Evolutionary conservation across 2,113 vertebrate genomes (phyloP).

Genomic region (Numida meleagris): DNA sequence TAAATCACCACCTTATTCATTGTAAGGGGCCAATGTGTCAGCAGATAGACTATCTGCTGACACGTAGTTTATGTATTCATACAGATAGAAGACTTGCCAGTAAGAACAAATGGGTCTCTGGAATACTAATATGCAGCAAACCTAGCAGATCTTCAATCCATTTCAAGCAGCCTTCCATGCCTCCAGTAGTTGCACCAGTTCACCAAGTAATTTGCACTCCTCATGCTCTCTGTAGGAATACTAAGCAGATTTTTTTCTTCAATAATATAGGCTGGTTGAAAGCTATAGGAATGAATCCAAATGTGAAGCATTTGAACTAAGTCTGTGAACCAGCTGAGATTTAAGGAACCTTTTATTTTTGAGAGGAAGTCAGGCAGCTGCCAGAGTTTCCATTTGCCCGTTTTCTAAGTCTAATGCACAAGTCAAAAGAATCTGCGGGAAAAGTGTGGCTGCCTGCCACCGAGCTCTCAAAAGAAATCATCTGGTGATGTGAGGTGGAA

Average conservation of each 20-base stretch:
- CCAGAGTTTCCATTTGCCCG: slow-evolving; percentile 67
- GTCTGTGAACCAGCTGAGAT: slow-evolving; percentile 65
- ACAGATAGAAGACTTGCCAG: neutral
- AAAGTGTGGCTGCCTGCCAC: slow-evolving; percentile 66
- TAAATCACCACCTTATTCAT: neutral
- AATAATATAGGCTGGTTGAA: slow-evolving; percentile 43
- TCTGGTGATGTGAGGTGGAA: slow-evolving; percentile 61
- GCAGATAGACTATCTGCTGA: slow-evolving; percentile 13
- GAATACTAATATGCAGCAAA: neutral
- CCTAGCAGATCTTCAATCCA: neutral
- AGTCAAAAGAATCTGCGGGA: slow-evolving; percentile 65
- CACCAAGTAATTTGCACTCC: neutral
- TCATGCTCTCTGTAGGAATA: slow-evolving; percentile 30
- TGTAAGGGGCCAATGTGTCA: neutral
- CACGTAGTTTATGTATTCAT: neutral
- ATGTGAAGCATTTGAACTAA: slow-evolving; percentile 42
- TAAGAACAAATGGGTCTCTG: neutral
- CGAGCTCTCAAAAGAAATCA: slow-evolving; percentile 63
- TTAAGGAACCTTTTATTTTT: slow-evolving; percentile 61
- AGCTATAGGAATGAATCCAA: slow-evolving; percentile 68
- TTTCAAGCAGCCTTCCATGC: neutral
- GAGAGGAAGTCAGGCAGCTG: slow-evolving; percentile 69
- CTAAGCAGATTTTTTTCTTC: slow-evolving; percentile 42
- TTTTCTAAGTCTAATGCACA: slow-evolving; percentile 62
- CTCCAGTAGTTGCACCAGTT: neutral